Percentiles rank a stretch among this genome's conserved stretches.
Conservation (phyloP, 2,113 vertebrate species). For the Syngnathus typhle region DNA sequence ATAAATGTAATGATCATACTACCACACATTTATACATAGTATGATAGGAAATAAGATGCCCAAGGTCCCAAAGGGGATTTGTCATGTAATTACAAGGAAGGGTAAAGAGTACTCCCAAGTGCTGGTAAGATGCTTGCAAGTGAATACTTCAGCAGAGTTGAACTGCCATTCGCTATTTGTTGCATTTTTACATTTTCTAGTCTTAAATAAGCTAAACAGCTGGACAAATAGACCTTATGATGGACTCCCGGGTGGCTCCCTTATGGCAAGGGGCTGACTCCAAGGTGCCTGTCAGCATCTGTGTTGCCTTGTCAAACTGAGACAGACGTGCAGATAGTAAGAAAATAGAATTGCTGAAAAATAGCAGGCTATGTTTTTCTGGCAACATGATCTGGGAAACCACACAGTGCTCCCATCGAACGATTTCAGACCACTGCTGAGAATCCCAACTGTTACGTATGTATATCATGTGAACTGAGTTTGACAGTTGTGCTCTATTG, state of each 20-base stretch:
- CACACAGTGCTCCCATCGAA: slow-evolving; percentile 24
- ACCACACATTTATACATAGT: too few relatives aligned
- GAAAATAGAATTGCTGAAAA: slow-evolving; percentile 48
- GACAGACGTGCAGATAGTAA: slow-evolving; percentile 57
- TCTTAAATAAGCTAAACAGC: slow-evolving; percentile 53
- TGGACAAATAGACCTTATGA: slow-evolving; percentile 53
- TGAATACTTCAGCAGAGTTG: too few relatives aligned
- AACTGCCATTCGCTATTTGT: slow-evolving; percentile 12
- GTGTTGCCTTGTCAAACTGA: slow-evolving; percentile 61
- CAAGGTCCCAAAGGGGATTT: too few relatives aligned
- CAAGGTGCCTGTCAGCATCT: slow-evolving; percentile 55
- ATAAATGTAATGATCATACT: too few relatives aligned
- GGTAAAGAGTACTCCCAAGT: too few relatives aligned
- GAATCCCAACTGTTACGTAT: slow-evolving; percentile 21
- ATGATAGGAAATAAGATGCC: too few relatives aligned
- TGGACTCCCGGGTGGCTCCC: slow-evolving; percentile 50
- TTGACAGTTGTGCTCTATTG: not conserved
- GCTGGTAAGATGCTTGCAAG: too few relatives aligned
- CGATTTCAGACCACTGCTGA: slow-evolving; percentile 23
- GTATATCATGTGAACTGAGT: slow-evolving; percentile 26
- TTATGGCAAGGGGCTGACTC: slow-evolving; percentile 41
- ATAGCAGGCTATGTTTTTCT: slow-evolving; percentile 46
- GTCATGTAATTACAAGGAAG: too few relatives aligned
- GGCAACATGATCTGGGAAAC: slow-evolving; percentile 38
- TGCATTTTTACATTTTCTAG: slow-evolving; percentile 33